Evolutionary conservation across 2,113 vertebrate species (phyloP).

Genomic region (Nipponia nippon): DNA sequence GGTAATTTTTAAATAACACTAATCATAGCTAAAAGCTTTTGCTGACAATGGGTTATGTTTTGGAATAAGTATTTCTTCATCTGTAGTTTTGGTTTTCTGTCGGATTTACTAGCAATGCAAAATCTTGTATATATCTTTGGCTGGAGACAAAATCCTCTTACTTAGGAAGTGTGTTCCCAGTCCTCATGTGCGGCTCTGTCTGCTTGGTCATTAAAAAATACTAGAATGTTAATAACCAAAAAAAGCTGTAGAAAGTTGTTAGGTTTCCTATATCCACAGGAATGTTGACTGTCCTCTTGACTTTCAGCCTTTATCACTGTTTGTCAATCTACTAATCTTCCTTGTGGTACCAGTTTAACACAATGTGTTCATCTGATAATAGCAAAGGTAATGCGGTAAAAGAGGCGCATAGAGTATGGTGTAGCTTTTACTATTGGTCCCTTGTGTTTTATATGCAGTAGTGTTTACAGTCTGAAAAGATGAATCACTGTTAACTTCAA

Average conservation of each 20-base stretch:
- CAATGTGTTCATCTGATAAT: background rate
- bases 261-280: background rate
- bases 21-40: background rate
- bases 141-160: background rate
- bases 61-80: background rate
- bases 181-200: background rate
- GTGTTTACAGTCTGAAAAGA: background rate
- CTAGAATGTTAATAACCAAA: background rate
- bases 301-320: background rate
- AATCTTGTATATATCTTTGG: background rate
- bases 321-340: background rate
- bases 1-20: background rate
- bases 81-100: background rate
- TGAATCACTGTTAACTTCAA: background rate
- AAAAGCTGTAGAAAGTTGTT: background rate
- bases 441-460: background rate
- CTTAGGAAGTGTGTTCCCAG: background rate
- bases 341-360: background rate
- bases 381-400: background rate
- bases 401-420: fast-evolving
- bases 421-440: background rate
- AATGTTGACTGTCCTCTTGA: background rate
- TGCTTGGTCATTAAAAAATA: background rate
- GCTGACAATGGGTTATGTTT: background rate
- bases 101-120: background rate